Percentiles rank a stretch among this genome's conserved stretches.
These are phyloP conservation scores for Pocillopora grandis DNA, from an alignment of 92 coral and sea anemone species.

Conservation along the genomic window DNA sequence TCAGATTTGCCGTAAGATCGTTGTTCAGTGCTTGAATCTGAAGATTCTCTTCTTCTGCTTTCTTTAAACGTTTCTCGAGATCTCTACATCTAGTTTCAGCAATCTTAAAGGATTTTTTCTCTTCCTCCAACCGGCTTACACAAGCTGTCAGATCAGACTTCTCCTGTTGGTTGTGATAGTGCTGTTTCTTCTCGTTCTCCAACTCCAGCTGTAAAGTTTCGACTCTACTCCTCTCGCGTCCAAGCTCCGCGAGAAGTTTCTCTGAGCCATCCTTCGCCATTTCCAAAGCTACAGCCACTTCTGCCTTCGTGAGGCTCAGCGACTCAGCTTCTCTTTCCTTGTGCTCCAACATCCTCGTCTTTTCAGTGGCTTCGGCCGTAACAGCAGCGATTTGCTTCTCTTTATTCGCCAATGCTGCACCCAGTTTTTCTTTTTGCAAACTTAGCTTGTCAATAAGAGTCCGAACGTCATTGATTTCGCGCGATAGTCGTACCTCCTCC, in stretches of 20 bases:
- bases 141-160: constrained; percentile 44
- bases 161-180: constrained; percentile 25
- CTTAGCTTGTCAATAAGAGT: constrained; percentile 38
- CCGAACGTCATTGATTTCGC: constrained; percentile 41
- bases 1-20: constrained; percentile 49
- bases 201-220: constrained; percentile 54
- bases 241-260: constrained; percentile 56
- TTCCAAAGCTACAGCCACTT: constrained; percentile 48
- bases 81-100: constrained; percentile 36
- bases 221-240: constrained; percentile 50
- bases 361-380: constrained; percentile 36
- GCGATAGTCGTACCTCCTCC: constrained; percentile 37
- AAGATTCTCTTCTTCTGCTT: constrained; percentile 39
- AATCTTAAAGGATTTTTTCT: constrained; percentile 28
- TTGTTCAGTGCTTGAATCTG: constrained; percentile 35
- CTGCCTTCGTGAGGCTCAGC: constrained; percentile 42
- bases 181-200: constrained; percentile 45
- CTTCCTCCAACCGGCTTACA: constrained; percentile 41
- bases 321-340: constrained; percentile 46
- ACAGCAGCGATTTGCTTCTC: constrained; percentile 43
- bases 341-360: constrained; percentile 25
- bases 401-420: constrained; percentile 43
- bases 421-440: constrained; percentile 37
- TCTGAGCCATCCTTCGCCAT: constrained; percentile 63
- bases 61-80: constrained; percentile 47